Percentiles rank a stretch among this genome's conserved stretches.
These are phyloP conservation scores for Cepaea nemoralis DNA, from an alignment of 1,140 invertebrate genomes.

Conservation along the genomic window DNA sequence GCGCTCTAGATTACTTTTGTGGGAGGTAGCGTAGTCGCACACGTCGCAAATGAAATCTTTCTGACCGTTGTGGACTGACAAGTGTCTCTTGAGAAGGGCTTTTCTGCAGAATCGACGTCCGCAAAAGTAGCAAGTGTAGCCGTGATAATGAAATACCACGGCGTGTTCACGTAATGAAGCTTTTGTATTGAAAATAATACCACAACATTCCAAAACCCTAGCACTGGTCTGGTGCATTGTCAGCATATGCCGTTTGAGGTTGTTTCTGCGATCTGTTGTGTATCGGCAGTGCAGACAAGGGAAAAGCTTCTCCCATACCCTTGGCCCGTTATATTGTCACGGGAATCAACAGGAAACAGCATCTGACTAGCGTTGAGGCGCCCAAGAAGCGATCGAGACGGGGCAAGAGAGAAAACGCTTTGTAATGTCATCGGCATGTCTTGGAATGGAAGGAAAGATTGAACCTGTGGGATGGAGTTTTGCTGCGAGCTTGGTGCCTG, in stretches of 20 bases:
- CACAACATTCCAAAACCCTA: constrained; percentile 71
- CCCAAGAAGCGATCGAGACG: constrained; percentile 28
- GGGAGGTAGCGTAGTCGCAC: constrained; percentile 74
- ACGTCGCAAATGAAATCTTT: constrained; percentile 71
- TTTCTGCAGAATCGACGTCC: constrained; percentile 72
- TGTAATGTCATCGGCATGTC: neutral
- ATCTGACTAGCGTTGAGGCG: constrained; percentile 25
- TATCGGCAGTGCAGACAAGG: constrained; percentile 71
- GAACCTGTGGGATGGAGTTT: neutral
- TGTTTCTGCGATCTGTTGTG: constrained; percentile 72
- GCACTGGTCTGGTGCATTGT: constrained; percentile 72
- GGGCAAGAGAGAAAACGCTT: neutral
- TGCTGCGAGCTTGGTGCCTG: neutral
- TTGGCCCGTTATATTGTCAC: constrained; percentile 44
- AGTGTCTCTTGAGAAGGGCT: constrained; percentile 73
- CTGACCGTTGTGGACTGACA: constrained; percentile 71
- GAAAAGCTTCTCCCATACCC: constrained; percentile 62
- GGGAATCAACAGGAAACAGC: constrained; percentile 37
- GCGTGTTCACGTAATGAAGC: constrained; percentile 71
- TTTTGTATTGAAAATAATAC: constrained; percentile 70
- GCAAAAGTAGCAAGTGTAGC: constrained; percentile 73
- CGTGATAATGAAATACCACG: constrained; percentile 68
- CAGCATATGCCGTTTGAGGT: constrained; percentile 72
- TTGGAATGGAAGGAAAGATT: neutral
- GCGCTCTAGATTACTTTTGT: constrained; percentile 74